phyloP scores from a whole-genome alignment of 2,888 invertebrate species.

The Andricus quercusramuli region DNA sequence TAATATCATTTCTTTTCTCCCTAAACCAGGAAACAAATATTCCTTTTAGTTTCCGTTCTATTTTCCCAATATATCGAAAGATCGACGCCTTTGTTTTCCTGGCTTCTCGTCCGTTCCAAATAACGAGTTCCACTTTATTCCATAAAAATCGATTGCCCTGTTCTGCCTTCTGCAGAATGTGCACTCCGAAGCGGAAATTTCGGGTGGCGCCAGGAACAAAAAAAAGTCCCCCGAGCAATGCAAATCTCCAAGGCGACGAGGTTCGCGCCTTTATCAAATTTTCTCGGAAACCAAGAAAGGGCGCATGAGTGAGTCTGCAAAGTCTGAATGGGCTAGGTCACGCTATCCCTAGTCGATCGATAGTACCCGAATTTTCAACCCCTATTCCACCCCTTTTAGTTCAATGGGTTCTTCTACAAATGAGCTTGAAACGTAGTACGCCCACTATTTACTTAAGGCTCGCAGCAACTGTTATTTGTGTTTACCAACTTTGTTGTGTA shows the following conservation, averaged over 20 bases:
- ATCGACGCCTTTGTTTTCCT: neutral
- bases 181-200: conserved; percentile 1
- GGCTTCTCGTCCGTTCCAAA: conserved; percentile 1
- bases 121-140: conserved; percentile 25
- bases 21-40: neutral
- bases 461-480: neutral
- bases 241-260: conserved; percentile 42
- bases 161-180: neutral
- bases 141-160: conserved; percentile 16
- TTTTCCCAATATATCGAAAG: conserved; percentile 1
- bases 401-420: conserved; percentile 19
- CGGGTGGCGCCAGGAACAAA: neutral
- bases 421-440: neutral
- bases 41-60: neutral
- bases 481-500: neutral
- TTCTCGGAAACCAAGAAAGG: conserved; percentile 11
- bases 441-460: neutral
- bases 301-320: conserved; percentile 24
- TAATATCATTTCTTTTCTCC: neutral
- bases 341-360: conserved; percentile 33
- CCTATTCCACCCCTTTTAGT: conserved; percentile 20
- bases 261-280: conserved; percentile 48
- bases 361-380: conserved; percentile 6
- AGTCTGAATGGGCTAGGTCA: conserved; percentile 21
- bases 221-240: neutral